A percentile compares a stretch with the other conserved stretches of the same genome.
phyloP scores from a whole-genome alignment of 2,888 invertebrate species.

The Acleris cristana region DNA sequence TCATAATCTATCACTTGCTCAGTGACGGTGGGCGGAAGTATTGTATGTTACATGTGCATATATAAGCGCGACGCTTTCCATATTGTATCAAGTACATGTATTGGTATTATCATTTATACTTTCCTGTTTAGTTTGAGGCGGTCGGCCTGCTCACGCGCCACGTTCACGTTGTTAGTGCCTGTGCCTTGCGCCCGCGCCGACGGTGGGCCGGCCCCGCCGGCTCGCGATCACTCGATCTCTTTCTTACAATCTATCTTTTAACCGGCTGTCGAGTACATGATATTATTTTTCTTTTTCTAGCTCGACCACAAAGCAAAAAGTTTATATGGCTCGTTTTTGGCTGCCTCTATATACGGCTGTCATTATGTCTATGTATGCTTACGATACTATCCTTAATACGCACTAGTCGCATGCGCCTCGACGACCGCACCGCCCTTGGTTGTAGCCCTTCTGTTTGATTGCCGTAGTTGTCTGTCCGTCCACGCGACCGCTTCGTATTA shows the following conservation, averaged over 20 bases:
- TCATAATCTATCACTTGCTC: conserved; percentile 65
- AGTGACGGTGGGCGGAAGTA: conserved; percentile 57
- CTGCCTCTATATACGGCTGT: conserved; percentile 82
- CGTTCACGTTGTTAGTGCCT: conserved; percentile 67
- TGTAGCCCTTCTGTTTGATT: conserved; percentile 50
- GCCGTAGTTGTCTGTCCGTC: conserved; percentile 70
- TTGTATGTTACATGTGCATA: conserved; percentile 70
- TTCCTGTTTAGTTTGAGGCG: conserved; percentile 51
- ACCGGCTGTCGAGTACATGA: conserved; percentile 69
- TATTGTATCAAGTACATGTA: conserved; percentile 64
- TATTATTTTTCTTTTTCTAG: conserved; percentile 78
- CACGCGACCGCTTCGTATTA: conserved; percentile 57
- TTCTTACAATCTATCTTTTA: conserved; percentile 46
- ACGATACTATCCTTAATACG: conserved; percentile 69
- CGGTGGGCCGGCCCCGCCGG: conserved; percentile 33
- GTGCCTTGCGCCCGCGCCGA: conserved; percentile 35
- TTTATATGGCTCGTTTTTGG: conserved; percentile 83
- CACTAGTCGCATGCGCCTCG: conserved; percentile 72
- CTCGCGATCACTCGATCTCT: conserved; percentile 27
- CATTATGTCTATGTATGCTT: conserved; percentile 83
- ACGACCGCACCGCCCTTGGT: conserved; percentile 53
- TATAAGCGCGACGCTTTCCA: conserved; percentile 70
- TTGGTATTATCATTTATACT: conserved; percentile 54
- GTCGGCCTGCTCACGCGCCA: conserved; percentile 62
- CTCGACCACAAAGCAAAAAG: conserved; percentile 81